Evolutionary conservation across 1,140 invertebrate species (phyloP).

Genomic region (Subanguina moxae): DNA sequence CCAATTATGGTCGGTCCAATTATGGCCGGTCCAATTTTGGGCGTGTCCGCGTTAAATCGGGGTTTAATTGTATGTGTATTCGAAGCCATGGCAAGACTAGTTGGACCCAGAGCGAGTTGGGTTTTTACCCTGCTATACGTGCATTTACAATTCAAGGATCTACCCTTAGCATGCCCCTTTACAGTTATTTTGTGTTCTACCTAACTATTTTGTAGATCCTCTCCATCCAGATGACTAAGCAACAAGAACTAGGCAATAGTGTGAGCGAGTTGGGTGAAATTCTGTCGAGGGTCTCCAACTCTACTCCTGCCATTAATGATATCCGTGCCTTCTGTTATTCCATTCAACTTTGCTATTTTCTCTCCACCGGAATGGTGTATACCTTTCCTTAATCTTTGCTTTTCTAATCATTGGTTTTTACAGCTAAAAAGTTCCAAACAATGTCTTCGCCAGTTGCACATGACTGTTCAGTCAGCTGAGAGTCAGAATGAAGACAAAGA

Average conservation of each 20-base stretch:
- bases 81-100: no score
- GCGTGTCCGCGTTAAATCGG: no score
- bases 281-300: conserved; percentile 25
- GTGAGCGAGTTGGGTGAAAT: conserved; percentile 41
- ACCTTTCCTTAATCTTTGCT: no score
- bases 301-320: conserved; percentile 33
- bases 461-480: conserved; percentile 45
- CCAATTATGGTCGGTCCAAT: no score
- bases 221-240: conserved; percentile 42
- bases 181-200: background rate
- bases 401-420: background rate
- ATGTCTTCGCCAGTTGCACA: conserved; percentile 40
- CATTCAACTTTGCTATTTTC: conserved; percentile 46
- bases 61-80: no score
- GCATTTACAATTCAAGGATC: no score
- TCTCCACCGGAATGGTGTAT: conserved; percentile 38
- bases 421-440: conserved; percentile 46
- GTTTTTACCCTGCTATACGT: no score
- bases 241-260: conserved; percentile 40
- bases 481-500: conserved; percentile 14
- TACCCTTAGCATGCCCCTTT: no score
- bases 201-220: conserved; percentile 24
- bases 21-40: no score
- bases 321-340: conserved; percentile 47
- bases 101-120: no score